Evolutionary conservation across 2,113 vertebrate genomes (phyloP).

Genomic region (Cichladusa arquata): DNA sequence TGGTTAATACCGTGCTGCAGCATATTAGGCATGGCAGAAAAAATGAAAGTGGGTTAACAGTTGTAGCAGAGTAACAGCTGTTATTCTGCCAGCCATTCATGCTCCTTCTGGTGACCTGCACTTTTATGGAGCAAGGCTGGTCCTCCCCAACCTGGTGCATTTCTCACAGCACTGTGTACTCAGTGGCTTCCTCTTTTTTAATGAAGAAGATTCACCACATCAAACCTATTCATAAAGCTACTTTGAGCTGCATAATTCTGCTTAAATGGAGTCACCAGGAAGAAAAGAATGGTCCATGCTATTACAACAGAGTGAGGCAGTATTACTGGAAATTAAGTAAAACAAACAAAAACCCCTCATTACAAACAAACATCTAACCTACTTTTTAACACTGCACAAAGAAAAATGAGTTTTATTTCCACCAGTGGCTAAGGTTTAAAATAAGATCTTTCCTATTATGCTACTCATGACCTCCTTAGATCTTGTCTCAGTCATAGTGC

Average conservation of each 20-base stretch:
- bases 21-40: background rate
- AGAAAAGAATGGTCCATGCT: background rate
- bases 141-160: background rate
- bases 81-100: background rate
- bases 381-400: slow-evolving; percentile 32
- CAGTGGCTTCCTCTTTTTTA: background rate
- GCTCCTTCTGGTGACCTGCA: background rate
- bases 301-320: background rate
- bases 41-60: background rate
- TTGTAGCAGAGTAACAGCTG: background rate
- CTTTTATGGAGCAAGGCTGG: accelerated
- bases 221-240: background rate
- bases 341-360: slow-evolving; percentile 30
- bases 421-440: slow-evolving; percentile 49
- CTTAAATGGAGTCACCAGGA: background rate
- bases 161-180: background rate
- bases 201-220: background rate
- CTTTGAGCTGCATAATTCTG: background rate
- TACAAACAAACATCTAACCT: slow-evolving; percentile 59
- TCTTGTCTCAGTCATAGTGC: slow-evolving; percentile 44
- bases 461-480: slow-evolving; percentile 50
- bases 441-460: slow-evolving; percentile 59
- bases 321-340: slow-evolving; percentile 49
- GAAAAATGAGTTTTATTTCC: slow-evolving; percentile 36
- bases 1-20: background rate